Conservation (phyloP, 2,797 vertebrate species). For the Craterocephalus amniculus region DNA sequence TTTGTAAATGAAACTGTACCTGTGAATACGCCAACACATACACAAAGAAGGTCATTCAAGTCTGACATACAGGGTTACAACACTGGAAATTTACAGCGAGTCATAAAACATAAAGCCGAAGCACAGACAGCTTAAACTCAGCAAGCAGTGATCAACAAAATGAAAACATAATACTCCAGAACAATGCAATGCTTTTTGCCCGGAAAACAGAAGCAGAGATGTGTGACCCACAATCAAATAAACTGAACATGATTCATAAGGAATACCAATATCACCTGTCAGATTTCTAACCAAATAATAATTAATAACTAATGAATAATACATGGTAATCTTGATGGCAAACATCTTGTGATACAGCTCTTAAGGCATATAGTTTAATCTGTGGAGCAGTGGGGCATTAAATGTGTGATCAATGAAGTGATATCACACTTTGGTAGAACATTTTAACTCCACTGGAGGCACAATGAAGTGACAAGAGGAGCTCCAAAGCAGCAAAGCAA, state of each 20-base stretch:
- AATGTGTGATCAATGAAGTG: slow-evolving; percentile 66
- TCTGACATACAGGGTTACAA: slow-evolving; percentile 52
- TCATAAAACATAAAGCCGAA: slow-evolving; percentile 51
- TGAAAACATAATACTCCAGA: slow-evolving; percentile 5
- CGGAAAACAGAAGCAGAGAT: slow-evolving; percentile 24
- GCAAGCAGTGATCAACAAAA: slow-evolving; percentile 10
- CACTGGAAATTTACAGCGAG: slow-evolving; percentile 65
- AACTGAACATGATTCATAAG: slow-evolving; percentile 27
- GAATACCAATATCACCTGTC: slow-evolving; percentile 29
- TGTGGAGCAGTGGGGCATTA: slow-evolving; percentile 55
- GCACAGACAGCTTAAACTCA: slow-evolving; percentile 27
- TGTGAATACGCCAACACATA: slow-evolving; percentile 47
- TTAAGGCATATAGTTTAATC: slow-evolving; percentile 61
- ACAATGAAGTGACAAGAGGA: slow-evolving; percentile 55
- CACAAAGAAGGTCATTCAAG: slow-evolving; percentile 55
- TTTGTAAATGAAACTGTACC: slow-evolving; percentile 66
- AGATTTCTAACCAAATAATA: slow-evolving; percentile 26
- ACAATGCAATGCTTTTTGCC: slow-evolving; percentile 19
- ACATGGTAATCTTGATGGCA: slow-evolving; percentile 48
- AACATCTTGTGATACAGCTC: slow-evolving; percentile 48
- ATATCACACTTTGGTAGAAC: slow-evolving; percentile 66
- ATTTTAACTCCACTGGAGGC: slow-evolving; percentile 65
- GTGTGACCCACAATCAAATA: slow-evolving; percentile 14
- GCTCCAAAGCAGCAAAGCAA: slow-evolving; percentile 56
- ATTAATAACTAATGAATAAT: slow-evolving; percentile 47